Percentiles rank a stretch among this genome's conserved stretches.
phyloP scores from a whole-genome alignment of 53 echinoderm and acorn worm genomes.

The Actinopyga echinites region DNA sequence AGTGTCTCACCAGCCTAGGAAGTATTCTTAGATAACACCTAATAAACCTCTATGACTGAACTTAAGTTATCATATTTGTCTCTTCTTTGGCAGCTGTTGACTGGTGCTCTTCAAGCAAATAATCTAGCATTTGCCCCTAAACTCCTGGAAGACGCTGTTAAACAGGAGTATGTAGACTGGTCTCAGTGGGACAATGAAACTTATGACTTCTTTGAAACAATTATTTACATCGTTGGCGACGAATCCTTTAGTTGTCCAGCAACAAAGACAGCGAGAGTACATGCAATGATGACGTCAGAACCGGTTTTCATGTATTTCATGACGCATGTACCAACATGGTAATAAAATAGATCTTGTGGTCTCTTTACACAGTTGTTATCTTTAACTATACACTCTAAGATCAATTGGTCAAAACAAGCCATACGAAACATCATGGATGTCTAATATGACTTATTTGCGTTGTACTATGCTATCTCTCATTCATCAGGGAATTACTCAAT shows the following conservation, averaged over 20 bases:
- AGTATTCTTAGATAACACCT: not conserved
- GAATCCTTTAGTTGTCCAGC: conserved; percentile 59
- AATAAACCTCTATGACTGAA: not conserved
- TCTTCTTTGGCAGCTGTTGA: not conserved
- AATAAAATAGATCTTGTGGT: not conserved
- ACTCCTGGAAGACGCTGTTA: conserved; percentile 33
- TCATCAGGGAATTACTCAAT: no score
- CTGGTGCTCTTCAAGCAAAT: not conserved
- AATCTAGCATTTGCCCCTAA: not conserved
- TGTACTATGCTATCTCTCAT: no score
- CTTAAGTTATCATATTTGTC: no score
- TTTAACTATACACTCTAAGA: no score
- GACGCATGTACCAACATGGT: conserved; percentile 58
- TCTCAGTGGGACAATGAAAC: conserved; percentile 42
- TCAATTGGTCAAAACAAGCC: no score
- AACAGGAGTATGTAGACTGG: conserved; percentile 66
- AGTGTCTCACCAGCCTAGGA: no score
- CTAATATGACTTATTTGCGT: no score
- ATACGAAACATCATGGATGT: no score
- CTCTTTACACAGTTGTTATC: not conserved
- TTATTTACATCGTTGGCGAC: conserved; percentile 45
- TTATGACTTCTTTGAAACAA: conserved; percentile 35
- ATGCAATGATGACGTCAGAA: conserved; percentile 45
- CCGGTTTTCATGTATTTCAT: conserved; percentile 61
- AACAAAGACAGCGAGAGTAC: conserved; percentile 44